Evolutionary conservation across 2,113 vertebrate genomes (phyloP).

Genomic region (Anser cygnoides): DNA sequence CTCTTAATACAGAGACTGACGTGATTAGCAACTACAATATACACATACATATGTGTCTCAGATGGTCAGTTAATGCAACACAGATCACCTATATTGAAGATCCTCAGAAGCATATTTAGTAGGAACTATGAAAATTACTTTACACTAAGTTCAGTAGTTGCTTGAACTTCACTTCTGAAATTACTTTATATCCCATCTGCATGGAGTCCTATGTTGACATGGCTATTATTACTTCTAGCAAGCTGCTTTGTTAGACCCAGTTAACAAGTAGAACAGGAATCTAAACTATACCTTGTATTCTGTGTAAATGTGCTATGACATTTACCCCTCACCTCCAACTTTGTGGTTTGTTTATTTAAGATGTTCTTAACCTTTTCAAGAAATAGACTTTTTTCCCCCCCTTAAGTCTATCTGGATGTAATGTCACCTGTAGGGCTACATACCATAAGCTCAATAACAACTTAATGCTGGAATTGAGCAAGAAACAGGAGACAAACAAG

Average conservation of each 20-base stretch:
- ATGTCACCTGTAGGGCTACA: background rate
- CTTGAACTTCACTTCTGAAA: background rate
- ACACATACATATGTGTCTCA: background rate
- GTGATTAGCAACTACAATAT: background rate
- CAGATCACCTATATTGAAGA: rapidly evolving
- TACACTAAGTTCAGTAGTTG: background rate
- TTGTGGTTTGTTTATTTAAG: background rate
- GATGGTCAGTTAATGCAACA: background rate
- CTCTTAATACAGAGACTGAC: background rate
- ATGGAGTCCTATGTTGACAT: background rate
- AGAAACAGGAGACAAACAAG: background rate
- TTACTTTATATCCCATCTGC: background rate
- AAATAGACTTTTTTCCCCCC: rapidly evolving
- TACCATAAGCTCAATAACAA: background rate
- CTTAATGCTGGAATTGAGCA: background rate
- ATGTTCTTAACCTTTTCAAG: background rate
- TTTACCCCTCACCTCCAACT: background rate
- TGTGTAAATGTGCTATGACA: background rate
- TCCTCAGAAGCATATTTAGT: background rate
- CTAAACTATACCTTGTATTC: background rate
- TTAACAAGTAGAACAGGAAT: background rate
- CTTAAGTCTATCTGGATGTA: background rate
- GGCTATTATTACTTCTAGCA: background rate
- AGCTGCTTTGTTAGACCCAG: background rate
- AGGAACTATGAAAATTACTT: background rate